These are phyloP conservation scores for Xanthorhoe designata DNA, from an alignment of 2,888 invertebrate species.

Conservation along the genomic window DNA sequence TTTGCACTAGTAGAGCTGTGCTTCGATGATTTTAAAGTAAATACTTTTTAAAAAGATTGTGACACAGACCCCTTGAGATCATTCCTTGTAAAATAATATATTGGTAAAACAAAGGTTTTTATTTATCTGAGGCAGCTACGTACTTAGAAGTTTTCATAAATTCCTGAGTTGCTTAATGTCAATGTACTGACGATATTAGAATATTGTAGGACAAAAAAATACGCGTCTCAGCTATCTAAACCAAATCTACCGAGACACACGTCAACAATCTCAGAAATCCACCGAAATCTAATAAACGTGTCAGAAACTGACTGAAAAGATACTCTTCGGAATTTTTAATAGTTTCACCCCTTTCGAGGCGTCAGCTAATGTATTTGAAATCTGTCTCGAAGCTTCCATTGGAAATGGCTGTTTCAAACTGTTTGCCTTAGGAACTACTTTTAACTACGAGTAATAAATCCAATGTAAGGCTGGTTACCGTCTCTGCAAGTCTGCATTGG, in stretches of 20 bases:
- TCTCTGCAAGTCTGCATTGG: constrained; percentile 72
- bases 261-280: constrained; percentile 45
- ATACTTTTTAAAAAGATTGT: too few species aligned
- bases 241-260: constrained; percentile 22
- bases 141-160: background rate
- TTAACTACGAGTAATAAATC: constrained; percentile 84
- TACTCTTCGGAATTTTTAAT: constrained; percentile 79
- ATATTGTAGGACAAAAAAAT: background rate
- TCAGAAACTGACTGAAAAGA: constrained; percentile 60
- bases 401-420: constrained; percentile 83
- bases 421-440: constrained; percentile 80
- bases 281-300: constrained; percentile 70
- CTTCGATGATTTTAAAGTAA: too few species aligned
- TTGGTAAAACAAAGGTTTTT: too few species aligned
- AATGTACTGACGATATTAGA: background rate
- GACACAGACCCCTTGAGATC: too few species aligned
- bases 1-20: too few species aligned
- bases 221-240: background rate
- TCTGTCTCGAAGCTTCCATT: constrained; percentile 81
- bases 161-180: background rate
- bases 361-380: constrained; percentile 83
- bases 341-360: constrained; percentile 67
- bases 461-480: constrained; percentile 69
- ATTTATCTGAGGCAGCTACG: too few species aligned
- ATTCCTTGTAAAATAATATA: too few species aligned